Conservation (phyloP, 2,888 invertebrate genomes). For the Acrobasis suavella region DNA sequence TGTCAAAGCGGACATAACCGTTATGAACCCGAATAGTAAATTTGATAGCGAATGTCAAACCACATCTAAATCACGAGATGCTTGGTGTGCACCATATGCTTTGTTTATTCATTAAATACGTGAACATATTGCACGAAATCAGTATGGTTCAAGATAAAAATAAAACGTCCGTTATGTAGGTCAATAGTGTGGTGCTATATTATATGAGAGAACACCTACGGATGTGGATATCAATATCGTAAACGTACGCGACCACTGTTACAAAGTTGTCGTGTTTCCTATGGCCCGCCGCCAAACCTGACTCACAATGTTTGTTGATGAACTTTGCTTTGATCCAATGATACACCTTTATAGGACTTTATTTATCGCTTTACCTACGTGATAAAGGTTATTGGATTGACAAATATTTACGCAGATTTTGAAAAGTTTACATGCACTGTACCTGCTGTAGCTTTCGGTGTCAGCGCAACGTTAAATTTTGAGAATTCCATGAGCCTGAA, state of each 20-base stretch:
- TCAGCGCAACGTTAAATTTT: no score
- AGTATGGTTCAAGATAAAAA: constrained; percentile 11
- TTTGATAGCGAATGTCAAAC: not conserved
- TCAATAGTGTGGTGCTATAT: constrained; percentile 17
- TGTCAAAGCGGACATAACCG: not conserved
- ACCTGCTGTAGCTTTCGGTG: not conserved
- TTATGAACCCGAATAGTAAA: not conserved
- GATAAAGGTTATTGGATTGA: no score
- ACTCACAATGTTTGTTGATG: not conserved
- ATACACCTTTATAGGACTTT: not conserved
- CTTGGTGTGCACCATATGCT: not conserved
- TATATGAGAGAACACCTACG: constrained; percentile 16
- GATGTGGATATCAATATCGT: not conserved
- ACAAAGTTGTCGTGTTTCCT: constrained; percentile 11
- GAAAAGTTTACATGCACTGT: not conserved
- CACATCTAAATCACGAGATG: not conserved
- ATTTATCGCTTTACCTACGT: no score
- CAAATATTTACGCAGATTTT: not conserved
- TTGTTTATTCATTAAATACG: constrained; percentile 8
- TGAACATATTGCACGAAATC: constrained; percentile 15
- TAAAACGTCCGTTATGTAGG: constrained; percentile 19
- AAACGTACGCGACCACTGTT: not conserved
- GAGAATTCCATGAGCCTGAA: no score
- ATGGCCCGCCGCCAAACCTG: constrained; percentile 6
- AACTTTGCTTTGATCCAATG: not conserved